These are phyloP conservation scores for Bubo bubo DNA, from an alignment of 2,113 vertebrate genomes.

Conservation along the genomic window DNA sequence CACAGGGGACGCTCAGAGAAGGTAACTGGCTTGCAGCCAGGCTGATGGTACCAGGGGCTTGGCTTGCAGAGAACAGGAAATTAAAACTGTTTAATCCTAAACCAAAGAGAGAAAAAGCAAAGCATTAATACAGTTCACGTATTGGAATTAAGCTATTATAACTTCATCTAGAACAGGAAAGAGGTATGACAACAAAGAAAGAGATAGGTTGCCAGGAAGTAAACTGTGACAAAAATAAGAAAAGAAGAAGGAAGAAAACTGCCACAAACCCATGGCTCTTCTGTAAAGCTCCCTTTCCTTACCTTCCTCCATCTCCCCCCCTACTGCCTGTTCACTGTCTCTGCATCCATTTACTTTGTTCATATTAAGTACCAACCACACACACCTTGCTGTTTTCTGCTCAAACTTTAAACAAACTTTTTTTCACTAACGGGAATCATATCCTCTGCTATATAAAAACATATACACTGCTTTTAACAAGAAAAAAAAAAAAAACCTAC, in stretches of 20 bases:
- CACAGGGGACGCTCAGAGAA: conserved; percentile 82
- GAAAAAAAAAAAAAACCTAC: background rate
- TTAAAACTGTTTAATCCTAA: conserved; percentile 80
- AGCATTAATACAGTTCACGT: background rate
- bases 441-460: background rate
- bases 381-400: background rate
- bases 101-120: conserved; percentile 31
- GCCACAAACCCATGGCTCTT: background rate
- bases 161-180: background rate
- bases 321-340: background rate
- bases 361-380: background rate
- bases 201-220: background rate
- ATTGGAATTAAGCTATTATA: background rate
- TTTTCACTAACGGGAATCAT: background rate
- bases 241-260: background rate
- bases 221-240: background rate
- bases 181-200: background rate
- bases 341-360: background rate
- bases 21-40: conserved; percentile 71
- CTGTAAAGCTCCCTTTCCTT: background rate
- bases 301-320: background rate
- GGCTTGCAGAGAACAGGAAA: conserved; percentile 83
- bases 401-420: background rate
- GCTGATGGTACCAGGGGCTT: conserved; percentile 55
- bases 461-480: background rate